Evolutionary conservation across 2,888 invertebrate genomes (phyloP), one percentile per base, ranked within the genome.

Genomic region (Cosmia trapezina): DNA sequence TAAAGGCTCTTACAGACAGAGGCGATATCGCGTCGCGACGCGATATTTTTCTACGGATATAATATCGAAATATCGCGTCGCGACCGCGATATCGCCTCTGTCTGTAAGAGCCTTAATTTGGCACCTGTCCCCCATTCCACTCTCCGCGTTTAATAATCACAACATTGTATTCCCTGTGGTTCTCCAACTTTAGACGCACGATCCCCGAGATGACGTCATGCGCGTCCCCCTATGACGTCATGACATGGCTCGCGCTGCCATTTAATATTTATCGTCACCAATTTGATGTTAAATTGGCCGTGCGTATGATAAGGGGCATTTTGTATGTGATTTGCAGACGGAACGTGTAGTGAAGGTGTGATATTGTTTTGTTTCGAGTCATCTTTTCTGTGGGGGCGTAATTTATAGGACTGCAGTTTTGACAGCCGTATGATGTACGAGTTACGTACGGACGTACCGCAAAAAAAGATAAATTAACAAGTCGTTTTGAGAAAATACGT

Each of bases 221-320:
- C 12, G 19, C 11, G 53, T 79, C 33, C 51, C 51, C 57, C 12
- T 17, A n/a, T 71, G 62, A 66, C 33, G 64, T 37, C 41, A 70
- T 12, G 9, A 28, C 66, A 33, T 22, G 28, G 22, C 63, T 22
- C 12, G n/a, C 41, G 43, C 14, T 37, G 37, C 41, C 33, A 67
- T 79, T 83, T 83, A 67, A 64, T 79, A 79, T 79, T 79, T 79
- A 83, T 83, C 64, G 62, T 66, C 51, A 45, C 45, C 66, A 79
- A 56, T 78, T 81, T 78, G 53, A 65, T 56, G 83, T 72, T 67
- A 67, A 67, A 72, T 67, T 63, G 54, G 19, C 54, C 33, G 47
- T 67, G 60, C 19, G 37, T 61, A 54, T 14, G 63, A 56, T 49
- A 68, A 59, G 62, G 76, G 76, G 49, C 45, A 64, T 74, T 76